Evolutionary conservation across 2,888 invertebrate species (phyloP), one percentile per base, ranked within the genome.

Genomic region (Dorcus hopei): DNA sequence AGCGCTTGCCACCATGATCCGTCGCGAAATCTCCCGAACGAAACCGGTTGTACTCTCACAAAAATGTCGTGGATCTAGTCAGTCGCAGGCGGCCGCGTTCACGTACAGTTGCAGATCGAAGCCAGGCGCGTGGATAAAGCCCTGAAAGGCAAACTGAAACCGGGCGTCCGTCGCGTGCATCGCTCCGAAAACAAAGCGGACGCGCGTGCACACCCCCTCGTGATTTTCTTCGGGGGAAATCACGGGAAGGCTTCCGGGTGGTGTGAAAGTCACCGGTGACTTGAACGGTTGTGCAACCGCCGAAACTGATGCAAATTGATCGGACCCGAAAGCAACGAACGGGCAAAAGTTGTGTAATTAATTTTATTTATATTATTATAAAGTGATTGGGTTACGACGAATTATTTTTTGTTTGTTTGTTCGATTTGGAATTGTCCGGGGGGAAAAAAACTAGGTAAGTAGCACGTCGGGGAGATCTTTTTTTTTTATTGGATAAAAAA

Each of bases 11-110:
- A 56, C 59, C 59, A 59, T 53, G 57, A 57, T 40, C 48, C 38
- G 58, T 53, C 57, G 61, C 68, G 68, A 68, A 61, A 59, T 62
- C 59, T 55, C 61, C 65, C 66, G 68, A 65, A 61, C 58, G 61
- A 63, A 68, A 68, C 68, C 68, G 68, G 68, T 68, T 68, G 65
- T 54, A 65, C 65, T 65, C 68, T 66, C 65, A 65, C 60, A 68
- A 66, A 68, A 68, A 65, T 65, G 62, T 59, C 61, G 58, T 66
- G 64, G 62, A 63, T 66, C 66, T 63, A 66, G 66, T 63, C 63
- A 63, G 61, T 57, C 47, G 56, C 59, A 62, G 54, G 58, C 59
- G 43, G 59, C 55, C 53, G 38, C 14, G 38, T 43, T 57, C 38
- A 52, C 47, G 51, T 57, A 49, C 39, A 54, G 49, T 45, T 40